These are phyloP conservation scores for Rhopilema esculentum DNA, from an alignment of 30 jellyfish, hydroid and myxozoan genomes.

Conservation along the genomic window DNA sequence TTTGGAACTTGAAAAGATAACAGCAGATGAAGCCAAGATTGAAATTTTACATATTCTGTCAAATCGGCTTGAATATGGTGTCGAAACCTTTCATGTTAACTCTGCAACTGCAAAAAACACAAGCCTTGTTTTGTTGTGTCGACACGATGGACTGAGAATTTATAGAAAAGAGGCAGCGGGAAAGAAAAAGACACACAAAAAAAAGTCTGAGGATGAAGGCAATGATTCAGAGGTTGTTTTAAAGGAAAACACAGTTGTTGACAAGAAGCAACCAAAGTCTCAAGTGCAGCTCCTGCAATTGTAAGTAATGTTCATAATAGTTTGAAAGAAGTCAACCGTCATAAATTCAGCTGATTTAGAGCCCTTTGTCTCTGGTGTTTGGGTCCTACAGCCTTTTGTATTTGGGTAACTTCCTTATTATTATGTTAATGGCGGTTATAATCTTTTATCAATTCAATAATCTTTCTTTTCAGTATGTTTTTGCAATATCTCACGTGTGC, in stretches of 20 bases:
- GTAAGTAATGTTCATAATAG: constrained; percentile 70
- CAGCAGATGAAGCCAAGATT: constrained; percentile 83
- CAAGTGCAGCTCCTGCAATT: constrained; percentile 59
- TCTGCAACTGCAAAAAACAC: constrained; percentile 86
- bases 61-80: constrained; percentile 83
- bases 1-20: constrained; percentile 63
- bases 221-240: constrained; percentile 54
- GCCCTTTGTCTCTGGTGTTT: not conserved
- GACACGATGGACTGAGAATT: constrained; percentile 93
- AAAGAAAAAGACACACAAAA: constrained; percentile 4
- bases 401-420: constrained; percentile 13
- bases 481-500: constrained; percentile 32
- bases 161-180: constrained; percentile 45
- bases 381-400: constrained; percentile 12
- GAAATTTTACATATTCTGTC: constrained; percentile 71
- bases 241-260: constrained; percentile 18
- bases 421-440: constrained; percentile 21
- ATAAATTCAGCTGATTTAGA: constrained; percentile 21
- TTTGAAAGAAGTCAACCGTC: constrained; percentile 28
- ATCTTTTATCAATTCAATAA: not conserved
- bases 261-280: constrained; percentile 35
- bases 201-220: not conserved
- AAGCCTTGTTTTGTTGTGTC: constrained; percentile 75
- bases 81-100: constrained; percentile 83
- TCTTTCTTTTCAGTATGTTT: constrained; percentile 20